Percentiles rank a stretch among this genome's conserved stretches.
phyloP scores from a whole-genome alignment of 2,797 vertebrate genomes.

The Lepidocolaptes lacrymiger region DNA sequence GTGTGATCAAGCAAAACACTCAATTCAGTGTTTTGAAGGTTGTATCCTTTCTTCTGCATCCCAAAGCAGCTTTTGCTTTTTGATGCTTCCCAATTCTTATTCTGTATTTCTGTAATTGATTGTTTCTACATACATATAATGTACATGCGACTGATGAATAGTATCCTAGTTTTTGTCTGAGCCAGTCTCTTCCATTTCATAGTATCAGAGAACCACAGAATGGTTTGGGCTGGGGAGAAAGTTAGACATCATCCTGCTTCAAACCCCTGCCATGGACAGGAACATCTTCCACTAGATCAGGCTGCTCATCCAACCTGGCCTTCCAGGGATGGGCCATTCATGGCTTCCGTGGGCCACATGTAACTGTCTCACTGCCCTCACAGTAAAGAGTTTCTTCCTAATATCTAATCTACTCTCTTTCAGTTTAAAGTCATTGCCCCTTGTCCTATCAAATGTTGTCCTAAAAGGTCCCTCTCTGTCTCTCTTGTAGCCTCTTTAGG shows the following conservation, averaged over 20 bases:
- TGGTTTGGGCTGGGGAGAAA: neutral
- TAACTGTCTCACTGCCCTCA: fast-evolving
- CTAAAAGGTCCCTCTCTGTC: neutral
- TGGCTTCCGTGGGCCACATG: neutral
- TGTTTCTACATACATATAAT: neutral
- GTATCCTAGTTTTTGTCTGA: neutral
- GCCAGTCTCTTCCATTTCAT: neutral
- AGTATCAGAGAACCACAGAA: neutral
- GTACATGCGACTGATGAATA: neutral
- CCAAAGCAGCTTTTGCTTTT: neutral
- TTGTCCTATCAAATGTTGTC: neutral
- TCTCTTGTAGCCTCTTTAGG: neutral
- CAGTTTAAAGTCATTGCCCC: neutral
- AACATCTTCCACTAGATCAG: neutral
- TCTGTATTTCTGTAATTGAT: neutral
- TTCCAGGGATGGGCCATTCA: neutral
- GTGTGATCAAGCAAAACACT: neutral
- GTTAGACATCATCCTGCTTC: neutral
- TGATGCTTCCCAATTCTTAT: neutral
- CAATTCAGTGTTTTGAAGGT: neutral
- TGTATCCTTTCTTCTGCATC: neutral
- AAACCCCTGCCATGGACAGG: neutral
- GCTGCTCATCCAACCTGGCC: neutral
- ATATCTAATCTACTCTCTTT: neutral
- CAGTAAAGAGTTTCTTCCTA: neutral